Conservation (phyloP, 2,113 vertebrate species). For the Rhagologus leucostigma region DNA sequence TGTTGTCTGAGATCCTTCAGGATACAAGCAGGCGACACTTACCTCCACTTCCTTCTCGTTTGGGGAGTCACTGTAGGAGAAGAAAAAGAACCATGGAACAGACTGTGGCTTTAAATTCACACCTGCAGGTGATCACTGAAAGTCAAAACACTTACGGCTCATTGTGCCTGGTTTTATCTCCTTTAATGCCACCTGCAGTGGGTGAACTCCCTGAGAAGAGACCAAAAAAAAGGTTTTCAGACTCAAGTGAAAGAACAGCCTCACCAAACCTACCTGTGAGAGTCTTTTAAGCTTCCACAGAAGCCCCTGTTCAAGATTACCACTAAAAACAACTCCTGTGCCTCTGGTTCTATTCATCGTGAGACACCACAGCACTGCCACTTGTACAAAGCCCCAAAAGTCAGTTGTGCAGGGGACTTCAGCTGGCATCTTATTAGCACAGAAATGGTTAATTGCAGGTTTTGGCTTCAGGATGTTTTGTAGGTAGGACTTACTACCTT, state of each 20-base stretch:
- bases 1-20: not conserved
- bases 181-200: conserved; percentile 29
- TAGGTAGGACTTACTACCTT: not conserved
- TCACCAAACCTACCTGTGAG: not conserved
- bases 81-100: not conserved
- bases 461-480: not conserved
- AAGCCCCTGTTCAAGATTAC: not conserved
- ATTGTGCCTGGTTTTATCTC: conserved; percentile 57
- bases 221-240: not conserved
- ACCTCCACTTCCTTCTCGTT: conserved; percentile 95
- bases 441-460: not conserved
- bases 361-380: not conserved
- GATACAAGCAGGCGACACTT: not conserved
- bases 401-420: not conserved
- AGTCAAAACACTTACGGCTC: conserved; percentile 63
- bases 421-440: not conserved
- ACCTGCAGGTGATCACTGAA: not conserved
- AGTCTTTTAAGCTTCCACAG: not conserved
- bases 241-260: not conserved
- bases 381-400: not conserved
- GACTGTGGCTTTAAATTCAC: not conserved
- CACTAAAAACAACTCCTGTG: rapidly evolving
- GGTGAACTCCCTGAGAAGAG: conserved; percentile 45
- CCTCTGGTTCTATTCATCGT: not conserved
- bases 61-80: conserved; percentile 73